A percentile compares a stretch with the other conserved stretches of the same genome.
phyloP scores from a whole-genome alignment of 2,113 vertebrate species.

The Columba janthina region DNA sequence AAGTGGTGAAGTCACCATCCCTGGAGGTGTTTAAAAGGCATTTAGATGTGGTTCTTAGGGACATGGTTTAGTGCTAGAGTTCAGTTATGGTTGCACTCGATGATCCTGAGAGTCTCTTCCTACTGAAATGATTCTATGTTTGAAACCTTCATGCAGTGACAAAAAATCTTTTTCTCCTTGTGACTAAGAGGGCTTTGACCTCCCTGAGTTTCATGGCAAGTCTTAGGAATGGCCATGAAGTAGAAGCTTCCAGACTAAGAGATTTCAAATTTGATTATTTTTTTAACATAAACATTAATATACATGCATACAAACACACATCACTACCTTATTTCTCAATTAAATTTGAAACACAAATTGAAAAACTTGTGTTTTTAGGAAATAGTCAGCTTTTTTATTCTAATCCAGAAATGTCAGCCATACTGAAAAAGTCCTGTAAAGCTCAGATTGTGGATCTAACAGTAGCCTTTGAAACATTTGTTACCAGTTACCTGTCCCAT shows the following conservation, averaged over 20 bases:
- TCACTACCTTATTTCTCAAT: neutral
- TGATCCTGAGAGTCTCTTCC: too few species aligned
- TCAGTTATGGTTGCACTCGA: too few species aligned
- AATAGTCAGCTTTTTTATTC: neutral
- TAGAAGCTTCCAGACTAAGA: neutral
- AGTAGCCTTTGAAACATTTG: neutral
- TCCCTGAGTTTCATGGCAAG: neutral
- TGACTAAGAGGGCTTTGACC: neutral
- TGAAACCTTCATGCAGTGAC: neutral
- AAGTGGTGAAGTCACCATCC: too few species aligned
- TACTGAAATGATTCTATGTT: neutral
- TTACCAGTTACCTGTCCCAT: neutral
- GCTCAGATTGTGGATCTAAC: neutral
- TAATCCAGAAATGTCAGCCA: neutral
- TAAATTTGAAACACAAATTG: neutral
- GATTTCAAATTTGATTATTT: neutral
- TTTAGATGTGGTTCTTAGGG: too few species aligned
- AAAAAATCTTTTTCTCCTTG: neutral
- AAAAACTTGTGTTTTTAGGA: neutral
- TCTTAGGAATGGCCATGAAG: neutral
- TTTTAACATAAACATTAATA: neutral
- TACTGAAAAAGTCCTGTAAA: neutral
- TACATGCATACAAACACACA: neutral
- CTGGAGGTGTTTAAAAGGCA: too few species aligned
- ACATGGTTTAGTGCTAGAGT: too few species aligned